Percentiles rank a stretch among this genome's conserved stretches.
Evolutionary conservation across 1,140 invertebrate species (phyloP).

Genomic region (Drosophila parabipectinata): DNA sequence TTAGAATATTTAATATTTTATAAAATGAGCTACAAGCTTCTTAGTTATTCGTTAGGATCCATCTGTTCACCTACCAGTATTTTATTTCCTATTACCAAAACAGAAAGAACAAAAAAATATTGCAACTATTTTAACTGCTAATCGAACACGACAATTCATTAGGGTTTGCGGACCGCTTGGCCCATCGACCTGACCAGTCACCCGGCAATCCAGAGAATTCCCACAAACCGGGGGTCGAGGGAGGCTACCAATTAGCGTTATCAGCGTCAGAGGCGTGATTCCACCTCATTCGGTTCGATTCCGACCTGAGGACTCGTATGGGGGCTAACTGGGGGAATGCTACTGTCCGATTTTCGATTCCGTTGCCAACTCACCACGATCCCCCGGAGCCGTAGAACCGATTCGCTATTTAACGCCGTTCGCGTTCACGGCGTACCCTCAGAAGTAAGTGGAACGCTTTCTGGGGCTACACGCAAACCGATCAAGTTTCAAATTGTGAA

Average conservation of each 20-base stretch:
- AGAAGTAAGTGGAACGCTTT: constrained; percentile 57
- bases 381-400: constrained; percentile 31
- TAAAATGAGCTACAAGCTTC: neutral
- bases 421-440: constrained; percentile 46
- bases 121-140: constrained; percentile 49
- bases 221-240: constrained; percentile 11
- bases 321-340: constrained; percentile 18
- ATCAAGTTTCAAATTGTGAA: constrained; percentile 31
- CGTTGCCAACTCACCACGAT: constrained; percentile 56
- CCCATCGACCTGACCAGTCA: constrained; percentile 41
- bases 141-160: constrained; percentile 53
- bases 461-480: constrained; percentile 23
- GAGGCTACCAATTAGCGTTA: constrained; percentile 37
- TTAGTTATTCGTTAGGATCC: neutral
- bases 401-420: constrained; percentile 53
- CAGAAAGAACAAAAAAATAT: neutral
- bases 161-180: constrained; percentile 37
- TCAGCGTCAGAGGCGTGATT: constrained; percentile 41
- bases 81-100: neutral
- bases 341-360: constrained; percentile 15
- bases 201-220: constrained; percentile 32
- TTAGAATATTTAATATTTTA: too few relatives aligned
- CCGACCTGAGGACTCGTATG: constrained; percentile 29
- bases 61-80: neutral
- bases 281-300: constrained; percentile 22